Evolutionary conservation across 2,888 invertebrate species (phyloP).

Genomic region (Macrosiphum euphorbiae): DNA sequence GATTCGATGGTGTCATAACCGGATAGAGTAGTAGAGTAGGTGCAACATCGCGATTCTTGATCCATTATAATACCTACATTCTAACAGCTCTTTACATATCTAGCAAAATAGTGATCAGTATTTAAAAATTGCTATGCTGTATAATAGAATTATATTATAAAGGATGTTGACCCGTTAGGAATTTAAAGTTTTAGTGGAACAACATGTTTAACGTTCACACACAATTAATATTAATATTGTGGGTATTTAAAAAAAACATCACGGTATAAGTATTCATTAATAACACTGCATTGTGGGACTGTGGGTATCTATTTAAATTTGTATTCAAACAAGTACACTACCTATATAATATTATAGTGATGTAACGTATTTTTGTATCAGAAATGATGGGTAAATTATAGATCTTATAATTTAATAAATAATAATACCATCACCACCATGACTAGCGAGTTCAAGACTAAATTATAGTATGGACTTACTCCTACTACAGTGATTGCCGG

Average conservation of each 20-base stretch:
- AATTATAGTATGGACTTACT: neutral
- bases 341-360: neutral
- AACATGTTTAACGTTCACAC: neutral
- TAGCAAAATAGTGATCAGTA: neutral
- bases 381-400: neutral
- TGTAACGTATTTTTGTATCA: neutral
- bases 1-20: neutral
- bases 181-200: constrained; percentile 10
- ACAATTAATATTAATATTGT: neutral
- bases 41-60: neutral
- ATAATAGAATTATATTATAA: neutral
- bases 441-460: neutral
- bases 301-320: neutral
- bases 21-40: neutral
- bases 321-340: neutral
- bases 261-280: neutral
- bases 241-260: neutral
- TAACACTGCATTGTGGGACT: neutral
- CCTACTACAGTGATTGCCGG: neutral
- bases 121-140: constrained; percentile 17
- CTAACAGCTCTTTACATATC: neutral
- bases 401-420: neutral
- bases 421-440: neutral
- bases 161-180: constrained; percentile 30
- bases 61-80: neutral